Evolutionary conservation across 2,113 vertebrate genomes (phyloP).

Genomic region (Tychaedon coryphoeus): DNA sequence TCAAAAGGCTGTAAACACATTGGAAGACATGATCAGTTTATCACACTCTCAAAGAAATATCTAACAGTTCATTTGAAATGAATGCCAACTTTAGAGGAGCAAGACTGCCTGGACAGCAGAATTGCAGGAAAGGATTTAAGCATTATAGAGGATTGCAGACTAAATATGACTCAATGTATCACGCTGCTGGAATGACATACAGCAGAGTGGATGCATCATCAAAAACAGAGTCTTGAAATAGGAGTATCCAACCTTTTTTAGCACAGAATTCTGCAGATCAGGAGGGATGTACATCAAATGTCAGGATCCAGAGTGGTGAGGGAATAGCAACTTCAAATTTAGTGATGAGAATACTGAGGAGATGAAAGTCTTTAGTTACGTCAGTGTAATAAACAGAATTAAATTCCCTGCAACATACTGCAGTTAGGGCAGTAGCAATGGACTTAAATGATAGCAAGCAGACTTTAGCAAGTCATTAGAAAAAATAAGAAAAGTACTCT

Average conservation of each 20-base stretch:
- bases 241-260: neutral
- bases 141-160: neutral
- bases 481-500: neutral
- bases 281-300: neutral
- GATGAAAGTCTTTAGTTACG: neutral
- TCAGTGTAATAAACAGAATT: neutral
- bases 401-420: neutral
- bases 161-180: neutral
- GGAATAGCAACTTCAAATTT: neutral
- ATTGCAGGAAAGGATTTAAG: neutral
- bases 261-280: neutral
- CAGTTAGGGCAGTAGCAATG: neutral
- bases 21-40: neutral
- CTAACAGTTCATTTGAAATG: neutral
- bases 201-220: neutral
- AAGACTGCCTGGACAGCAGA: neutral
- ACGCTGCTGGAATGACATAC: neutral
- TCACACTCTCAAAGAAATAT: neutral
- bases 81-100: neutral
- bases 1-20: neutral
- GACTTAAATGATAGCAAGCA: neutral
- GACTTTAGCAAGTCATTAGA: neutral
- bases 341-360: neutral
- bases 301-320: neutral
- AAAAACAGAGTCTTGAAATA: slow-evolving; percentile 2